A percentile compares a stretch with the other conserved stretches of the same genome.
phyloP scores from a whole-genome alignment of 2,797 vertebrate genomes.

The Paratrypauchen microcephalus region DNA sequence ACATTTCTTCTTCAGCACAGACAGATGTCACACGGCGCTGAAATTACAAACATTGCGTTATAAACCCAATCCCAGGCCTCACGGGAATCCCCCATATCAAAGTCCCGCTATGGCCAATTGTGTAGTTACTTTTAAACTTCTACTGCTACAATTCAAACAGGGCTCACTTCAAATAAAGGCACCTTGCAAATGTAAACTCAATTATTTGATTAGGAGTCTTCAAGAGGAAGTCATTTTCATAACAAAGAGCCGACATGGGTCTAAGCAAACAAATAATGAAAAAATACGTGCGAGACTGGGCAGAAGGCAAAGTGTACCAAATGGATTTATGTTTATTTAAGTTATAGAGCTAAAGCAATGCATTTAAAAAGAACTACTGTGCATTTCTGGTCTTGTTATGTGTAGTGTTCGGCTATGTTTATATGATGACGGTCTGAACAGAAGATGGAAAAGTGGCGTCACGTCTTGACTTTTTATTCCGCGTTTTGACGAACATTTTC shows the following conservation, averaged over 20 bases:
- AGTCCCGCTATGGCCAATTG: slow-evolving; percentile 30
- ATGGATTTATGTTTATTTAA: neutral
- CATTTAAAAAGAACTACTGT: neutral
- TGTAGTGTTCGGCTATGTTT: too few relatives aligned
- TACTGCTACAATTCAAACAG: slow-evolving; percentile 26
- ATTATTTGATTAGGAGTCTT: slow-evolving; percentile 37
- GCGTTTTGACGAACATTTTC: too few relatives aligned
- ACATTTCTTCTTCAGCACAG: neutral
- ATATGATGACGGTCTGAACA: too few relatives aligned
- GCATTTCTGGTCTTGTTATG: too few relatives aligned
- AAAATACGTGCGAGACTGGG: neutral
- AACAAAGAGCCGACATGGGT: slow-evolving; percentile 10
- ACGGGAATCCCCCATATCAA: slow-evolving; percentile 28
- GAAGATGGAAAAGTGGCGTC: too few relatives aligned
- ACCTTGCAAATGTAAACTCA: slow-evolving; percentile 22
- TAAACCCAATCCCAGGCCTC: slow-evolving; percentile 20
- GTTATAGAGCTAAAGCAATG: neutral
- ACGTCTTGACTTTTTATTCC: too few relatives aligned
- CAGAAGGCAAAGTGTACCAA: neutral
- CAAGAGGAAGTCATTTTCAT: slow-evolving; percentile 26
- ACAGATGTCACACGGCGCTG: slow-evolving; percentile 27
- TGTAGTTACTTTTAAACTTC: slow-evolving; percentile 24
- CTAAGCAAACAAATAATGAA: slow-evolving; percentile 18
- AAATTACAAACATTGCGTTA: slow-evolving; percentile 22
- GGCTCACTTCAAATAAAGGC: slow-evolving; percentile 37